Conservation (phyloP, 1,140 invertebrate genomes). For the Drosophila punjabiensis region DNA sequence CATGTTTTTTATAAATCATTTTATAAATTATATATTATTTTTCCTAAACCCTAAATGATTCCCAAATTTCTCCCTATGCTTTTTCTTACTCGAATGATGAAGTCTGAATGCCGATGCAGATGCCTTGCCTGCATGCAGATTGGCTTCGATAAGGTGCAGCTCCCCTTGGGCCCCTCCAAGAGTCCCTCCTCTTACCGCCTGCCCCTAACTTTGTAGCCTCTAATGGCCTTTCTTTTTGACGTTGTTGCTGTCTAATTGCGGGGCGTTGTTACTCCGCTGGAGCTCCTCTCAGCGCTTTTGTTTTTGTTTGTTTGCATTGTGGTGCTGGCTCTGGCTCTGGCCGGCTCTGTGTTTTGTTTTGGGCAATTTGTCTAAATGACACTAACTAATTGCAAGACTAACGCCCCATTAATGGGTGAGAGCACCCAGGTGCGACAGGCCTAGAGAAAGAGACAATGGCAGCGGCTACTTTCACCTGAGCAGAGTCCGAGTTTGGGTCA, state of each 20-base stretch:
- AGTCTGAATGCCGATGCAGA: slow-evolving; percentile 37
- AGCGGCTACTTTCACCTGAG: slow-evolving; percentile 63
- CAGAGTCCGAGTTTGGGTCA: slow-evolving; percentile 22
- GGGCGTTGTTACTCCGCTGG: slow-evolving; percentile 62
- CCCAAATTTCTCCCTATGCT: not conserved
- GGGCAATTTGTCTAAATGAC: slow-evolving; percentile 81
- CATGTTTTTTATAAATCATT: not conserved
- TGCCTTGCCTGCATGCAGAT: slow-evolving; percentile 54
- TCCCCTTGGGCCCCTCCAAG: not conserved
- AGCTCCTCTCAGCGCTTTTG: slow-evolving; percentile 43
- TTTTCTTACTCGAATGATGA: slow-evolving; percentile 16
- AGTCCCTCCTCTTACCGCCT: not conserved
- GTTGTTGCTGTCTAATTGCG: slow-evolving; percentile 62
- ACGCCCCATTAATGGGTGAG: slow-evolving; percentile 74
- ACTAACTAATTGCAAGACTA: slow-evolving; percentile 81
- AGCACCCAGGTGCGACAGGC: slow-evolving; percentile 28
- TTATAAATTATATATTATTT: not conserved
- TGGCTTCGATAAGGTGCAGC: slow-evolving; percentile 54
- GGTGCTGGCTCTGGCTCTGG: slow-evolving; percentile 12
- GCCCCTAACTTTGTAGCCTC: slow-evolving; percentile 35
- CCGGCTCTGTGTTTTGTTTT: slow-evolving; percentile 48
- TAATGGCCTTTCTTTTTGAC: slow-evolving; percentile 79
- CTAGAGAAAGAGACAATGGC: slow-evolving; percentile 50
- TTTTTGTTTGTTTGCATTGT: slow-evolving; percentile 44
- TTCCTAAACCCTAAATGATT: not conserved